Base-by-base conservation (phyloP, 1,140 invertebrate species). In the Apis cerana region DNA sequence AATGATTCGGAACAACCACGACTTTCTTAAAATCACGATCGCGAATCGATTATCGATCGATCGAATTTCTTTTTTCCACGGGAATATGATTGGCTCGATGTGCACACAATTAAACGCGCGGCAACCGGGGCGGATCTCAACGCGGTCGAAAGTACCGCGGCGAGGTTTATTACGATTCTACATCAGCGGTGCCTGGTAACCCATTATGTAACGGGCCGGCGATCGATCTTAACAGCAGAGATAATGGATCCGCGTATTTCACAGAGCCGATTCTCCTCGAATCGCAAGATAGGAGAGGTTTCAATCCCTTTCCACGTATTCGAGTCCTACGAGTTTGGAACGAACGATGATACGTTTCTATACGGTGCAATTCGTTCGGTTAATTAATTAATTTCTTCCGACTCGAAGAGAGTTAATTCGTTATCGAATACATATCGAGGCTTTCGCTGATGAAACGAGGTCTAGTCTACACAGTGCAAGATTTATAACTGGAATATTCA, bases 61-160 rank as follows among this genome's bases (percentile, higher is more conserved):
- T 81, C 65, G 78, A 52, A 78, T 84, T 88, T 71, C 82, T 61
- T 33, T 19, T 71, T 43, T 33, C 33, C 33, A 43, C 33, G 33
- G 33, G 33, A 33, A 33, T 2, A 33, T 2, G 33, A 33, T 2
- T n/a, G n/a, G n/a, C n/a, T 27, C 1, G 27, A 8, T 52, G 64
- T 54, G 59, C 77, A 72, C 75, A 82, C 88, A 89, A 90, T 90
- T 90, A 90, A 90, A 89, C 87, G 75, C 61, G 82, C 74, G 69
- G 77, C 43, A 33, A 23, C 52, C 80, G 70, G 79, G 33, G 76
- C 59, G 70, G 58, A 79, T 76, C 80, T 85, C 81, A 7, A 58
- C 76, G 76, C 76, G 81, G 58, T 78, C 68, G 77, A 81, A 79
- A 87, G 78, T 67, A 82, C 65, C 70, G 75, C 75, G 67, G 70